A percentile compares a stretch with the other conserved stretches of the same genome.
phyloP scores from a whole-genome alignment of 2,113 vertebrate species.

The Sialia sialis region DNA sequence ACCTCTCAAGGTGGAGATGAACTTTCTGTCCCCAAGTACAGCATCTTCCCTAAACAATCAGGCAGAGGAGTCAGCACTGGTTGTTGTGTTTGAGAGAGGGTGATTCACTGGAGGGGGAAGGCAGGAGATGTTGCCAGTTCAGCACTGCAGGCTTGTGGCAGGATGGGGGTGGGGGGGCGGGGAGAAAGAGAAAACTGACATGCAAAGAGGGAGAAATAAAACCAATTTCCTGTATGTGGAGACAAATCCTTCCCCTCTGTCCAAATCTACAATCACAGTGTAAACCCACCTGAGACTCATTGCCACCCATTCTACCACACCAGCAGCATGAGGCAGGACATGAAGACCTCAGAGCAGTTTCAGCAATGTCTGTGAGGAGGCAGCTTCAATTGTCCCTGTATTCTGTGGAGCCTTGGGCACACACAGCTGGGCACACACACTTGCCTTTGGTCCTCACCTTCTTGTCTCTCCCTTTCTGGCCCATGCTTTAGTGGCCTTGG shows the following conservation, averaged over 20 bases:
- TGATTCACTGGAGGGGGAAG: not conserved
- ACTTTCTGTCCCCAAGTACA: not conserved
- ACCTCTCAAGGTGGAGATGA: not conserved
- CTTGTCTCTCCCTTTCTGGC: not conserved
- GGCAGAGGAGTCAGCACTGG: not conserved
- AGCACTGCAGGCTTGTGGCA: not conserved
- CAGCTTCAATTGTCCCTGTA: not conserved
- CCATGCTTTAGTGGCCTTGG: not conserved
- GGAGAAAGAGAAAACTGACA: not conserved
- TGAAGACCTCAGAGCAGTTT: not conserved
- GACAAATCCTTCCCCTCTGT: not conserved
- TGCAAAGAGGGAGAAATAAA: not conserved
- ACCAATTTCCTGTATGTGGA: not conserved
- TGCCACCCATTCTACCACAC: not conserved
- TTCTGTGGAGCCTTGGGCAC: not conserved
- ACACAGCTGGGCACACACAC: not conserved
- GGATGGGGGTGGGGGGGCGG: accelerated
- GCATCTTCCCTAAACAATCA: not conserved
- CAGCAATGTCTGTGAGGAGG: not conserved
- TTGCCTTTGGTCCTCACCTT: not conserved
- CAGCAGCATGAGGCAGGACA: not conserved
- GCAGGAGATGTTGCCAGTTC: not conserved
- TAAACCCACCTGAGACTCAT: not conserved
- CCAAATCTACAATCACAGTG: not conserved
- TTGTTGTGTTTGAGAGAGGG: not conserved